Conservation (phyloP, 2,888 invertebrate genomes). For the Rotaria sp. region DNA sequence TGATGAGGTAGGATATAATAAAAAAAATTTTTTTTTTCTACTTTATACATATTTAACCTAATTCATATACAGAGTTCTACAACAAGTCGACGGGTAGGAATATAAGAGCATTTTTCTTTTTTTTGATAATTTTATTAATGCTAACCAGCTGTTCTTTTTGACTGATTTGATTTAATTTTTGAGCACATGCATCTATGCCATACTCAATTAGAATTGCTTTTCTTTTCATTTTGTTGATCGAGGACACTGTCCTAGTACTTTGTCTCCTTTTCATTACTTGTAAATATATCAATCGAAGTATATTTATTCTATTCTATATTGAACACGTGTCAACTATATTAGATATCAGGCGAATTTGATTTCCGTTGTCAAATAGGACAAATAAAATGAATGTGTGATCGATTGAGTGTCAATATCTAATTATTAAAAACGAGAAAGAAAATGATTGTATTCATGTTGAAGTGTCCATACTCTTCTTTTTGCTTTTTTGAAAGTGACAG, state of each 20-base stretch:
- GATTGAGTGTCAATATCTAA: slow-evolving; percentile 22
- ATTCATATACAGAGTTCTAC: not conserved
- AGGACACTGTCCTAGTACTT: slow-evolving; percentile 5
- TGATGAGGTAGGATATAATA: slow-evolving; percentile 8
- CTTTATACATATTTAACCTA: not conserved
- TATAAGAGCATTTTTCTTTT: not conserved
- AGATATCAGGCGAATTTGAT: not conserved
- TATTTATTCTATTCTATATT: not conserved
- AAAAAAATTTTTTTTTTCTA: not conserved
- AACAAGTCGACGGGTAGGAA: not conserved
- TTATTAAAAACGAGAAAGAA: not conserved
- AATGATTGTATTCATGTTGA: not conserved
- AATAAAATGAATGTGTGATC: not conserved
- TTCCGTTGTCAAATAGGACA: slow-evolving; percentile 22
- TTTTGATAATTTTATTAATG: not conserved
- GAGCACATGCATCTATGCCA: not conserved
- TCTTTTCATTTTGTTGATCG: not conserved
- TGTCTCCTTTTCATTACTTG: not conserved
- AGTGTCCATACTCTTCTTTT: not conserved
- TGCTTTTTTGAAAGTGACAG: not conserved
- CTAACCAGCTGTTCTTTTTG: not conserved
- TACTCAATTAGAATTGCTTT: not conserved
- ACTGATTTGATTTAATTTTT: not conserved
- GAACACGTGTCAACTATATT: slow-evolving; percentile 5
- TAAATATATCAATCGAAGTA: slow-evolving; percentile 6